A percentile compares a stretch with the other conserved stretches of the same genome.
Conservation (phyloP, 2,888 invertebrate species). For the Metallyticus violacea region DNA sequence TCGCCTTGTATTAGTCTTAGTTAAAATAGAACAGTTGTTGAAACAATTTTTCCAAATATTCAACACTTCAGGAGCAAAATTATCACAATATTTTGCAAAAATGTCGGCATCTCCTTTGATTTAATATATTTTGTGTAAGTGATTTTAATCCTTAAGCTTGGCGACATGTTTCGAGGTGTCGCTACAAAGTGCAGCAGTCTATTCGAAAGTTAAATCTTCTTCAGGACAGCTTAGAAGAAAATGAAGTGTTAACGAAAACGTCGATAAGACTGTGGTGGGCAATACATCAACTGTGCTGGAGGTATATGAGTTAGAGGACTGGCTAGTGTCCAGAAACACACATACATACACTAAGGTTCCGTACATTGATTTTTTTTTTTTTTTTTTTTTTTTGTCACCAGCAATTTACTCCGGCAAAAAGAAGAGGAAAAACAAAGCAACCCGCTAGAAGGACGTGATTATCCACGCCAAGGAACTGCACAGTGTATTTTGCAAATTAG, state of each 20-base stretch:
- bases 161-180: no score
- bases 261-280: neutral
- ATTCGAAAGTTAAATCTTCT: neutral
- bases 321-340: neutral
- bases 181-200: no score
- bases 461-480: neutral
- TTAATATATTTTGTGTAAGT: no score
- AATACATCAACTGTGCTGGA: neutral
- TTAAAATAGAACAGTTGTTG: no score
- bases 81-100: no score
- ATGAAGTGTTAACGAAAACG: neutral
- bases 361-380: neutral
- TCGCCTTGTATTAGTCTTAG: no score
- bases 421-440: neutral
- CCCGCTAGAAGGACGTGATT: neutral
- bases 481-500: neutral
- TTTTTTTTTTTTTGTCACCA: neutral
- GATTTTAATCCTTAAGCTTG: no score
- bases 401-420: neutral
- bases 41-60: no score
- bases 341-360: no score
- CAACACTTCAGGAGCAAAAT: no score
- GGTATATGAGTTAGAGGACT: neutral
- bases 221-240: neutral
- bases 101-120: no score